Evolutionary conservation across 1,140 invertebrate species (phyloP), one percentile per base, ranked within the genome.

Genomic region (Adoxophyes honmai): DNA sequence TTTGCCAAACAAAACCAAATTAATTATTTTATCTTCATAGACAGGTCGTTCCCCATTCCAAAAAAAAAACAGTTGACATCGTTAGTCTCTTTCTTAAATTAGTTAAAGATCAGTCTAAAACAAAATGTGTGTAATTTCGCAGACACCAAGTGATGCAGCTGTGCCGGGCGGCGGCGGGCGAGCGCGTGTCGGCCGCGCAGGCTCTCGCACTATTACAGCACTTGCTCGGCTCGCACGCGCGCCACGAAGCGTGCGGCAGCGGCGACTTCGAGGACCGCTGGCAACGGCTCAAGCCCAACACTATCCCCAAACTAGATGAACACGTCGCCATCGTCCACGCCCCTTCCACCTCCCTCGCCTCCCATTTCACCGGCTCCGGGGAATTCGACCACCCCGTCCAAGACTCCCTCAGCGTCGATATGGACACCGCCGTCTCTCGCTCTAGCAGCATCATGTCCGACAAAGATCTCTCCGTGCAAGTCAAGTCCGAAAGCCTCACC

Each of bases 211-310:
- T 93, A 55, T 68, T 94, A 7, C 74, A 87, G n/a, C 91, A 92
- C 63, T 71, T 93, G 5, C 78, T 90, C 59, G 75, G 75, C 34
- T 83, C 86, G n/a, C 83, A 90, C 4, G 56, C 66, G 2, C 72
- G 69, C 11, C 61, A 77, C 61, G 62, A 73, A 48, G 66, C 65
- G 16, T 68, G 76, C 68, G 62, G 78, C 58, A 81, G 88, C 36
- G 85, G 90, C 37, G 93, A 94, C 70, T 95, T 95, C 70, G 93
- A 95, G 59, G 89, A 90, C 21, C 90, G 93, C 37, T 94, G 93
- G 93, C 91, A 92, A 55, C 89, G 75, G 35, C 86, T 93, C 21
- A 92, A 92, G 77, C 93, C 91, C 14, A 93, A 93, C 75, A 89
- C 88, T 42, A 90, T 92, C 38, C 88, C 92, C 4, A 91, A 91